Evolutionary conservation across 2,113 vertebrate genomes (phyloP).

Genomic region (Amia ocellicauda): DNA sequence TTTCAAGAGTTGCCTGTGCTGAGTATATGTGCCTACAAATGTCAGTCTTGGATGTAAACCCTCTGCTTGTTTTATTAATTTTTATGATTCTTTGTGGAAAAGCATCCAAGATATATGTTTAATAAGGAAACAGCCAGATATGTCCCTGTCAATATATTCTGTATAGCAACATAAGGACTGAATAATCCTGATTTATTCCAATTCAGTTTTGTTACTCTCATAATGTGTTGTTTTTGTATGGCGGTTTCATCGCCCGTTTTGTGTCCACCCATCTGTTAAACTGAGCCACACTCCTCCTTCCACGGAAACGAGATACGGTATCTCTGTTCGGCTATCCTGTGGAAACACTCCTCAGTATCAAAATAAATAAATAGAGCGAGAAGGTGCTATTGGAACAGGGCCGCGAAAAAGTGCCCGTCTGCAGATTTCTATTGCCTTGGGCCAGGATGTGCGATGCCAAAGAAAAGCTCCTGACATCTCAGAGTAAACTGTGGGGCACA

Average conservation of each 20-base stretch:
- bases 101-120: no score
- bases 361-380: constrained; percentile 32
- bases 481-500: neutral
- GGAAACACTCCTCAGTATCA: constrained; percentile 32
- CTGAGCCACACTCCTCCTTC: constrained; percentile 19
- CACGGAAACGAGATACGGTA: constrained; percentile 41
- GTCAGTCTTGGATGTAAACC: no score
- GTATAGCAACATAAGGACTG: no score
- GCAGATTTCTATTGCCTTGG: constrained; percentile 8
- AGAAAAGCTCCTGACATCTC: constrained; percentile 1
- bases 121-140: no score
- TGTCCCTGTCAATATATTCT: no score
- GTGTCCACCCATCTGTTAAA: constrained; percentile 37
- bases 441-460: constrained; percentile 12
- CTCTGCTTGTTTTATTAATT: no score
- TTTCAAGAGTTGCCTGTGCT: neutral
- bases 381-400: neutral
- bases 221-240: constrained; percentile 39
- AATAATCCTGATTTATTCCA: no score
- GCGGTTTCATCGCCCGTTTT: constrained; percentile 42
- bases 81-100: no score
- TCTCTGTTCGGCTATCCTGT: constrained; percentile 43
- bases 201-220: constrained; percentile 31
- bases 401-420: constrained; percentile 3
- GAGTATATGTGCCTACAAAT: neutral